Evolutionary conservation across 2,797 vertebrate genomes (phyloP).

Genomic region (Phoeniculus purpureus): DNA sequence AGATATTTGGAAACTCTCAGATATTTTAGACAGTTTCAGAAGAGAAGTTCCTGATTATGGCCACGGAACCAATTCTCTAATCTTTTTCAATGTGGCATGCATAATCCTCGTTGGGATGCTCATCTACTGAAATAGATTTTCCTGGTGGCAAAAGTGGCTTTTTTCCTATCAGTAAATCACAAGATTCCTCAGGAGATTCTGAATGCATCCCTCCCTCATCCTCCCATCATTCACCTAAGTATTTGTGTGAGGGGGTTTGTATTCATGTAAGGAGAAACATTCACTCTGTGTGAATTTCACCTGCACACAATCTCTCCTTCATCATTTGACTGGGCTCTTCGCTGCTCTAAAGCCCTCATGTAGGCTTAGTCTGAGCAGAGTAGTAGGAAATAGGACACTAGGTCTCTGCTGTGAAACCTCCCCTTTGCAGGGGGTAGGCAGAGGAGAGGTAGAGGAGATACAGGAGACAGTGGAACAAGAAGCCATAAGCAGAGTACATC

Average conservation of each 20-base stretch:
- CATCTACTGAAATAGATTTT: not conserved
- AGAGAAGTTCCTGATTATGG: not conserved
- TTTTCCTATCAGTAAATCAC: not conserved
- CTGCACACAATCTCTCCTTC: not conserved
- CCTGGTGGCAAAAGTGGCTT: not conserved
- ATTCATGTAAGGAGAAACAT: not conserved
- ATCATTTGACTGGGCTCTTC: not conserved
- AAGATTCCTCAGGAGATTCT: not conserved
- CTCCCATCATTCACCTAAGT: not conserved
- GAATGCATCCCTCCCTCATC: not conserved
- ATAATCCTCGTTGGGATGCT: not conserved
- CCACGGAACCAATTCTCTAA: not conserved
- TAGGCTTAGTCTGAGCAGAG: not conserved
- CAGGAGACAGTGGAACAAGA: not conserved
- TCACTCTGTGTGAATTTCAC: not conserved
- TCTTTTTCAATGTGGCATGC: not conserved
- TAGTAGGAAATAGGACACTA: not conserved
- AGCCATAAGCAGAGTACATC: not conserved
- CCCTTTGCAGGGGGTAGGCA: not conserved
- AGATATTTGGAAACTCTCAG: not conserved
- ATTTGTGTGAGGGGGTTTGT: not conserved
- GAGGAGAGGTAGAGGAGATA: not conserved
- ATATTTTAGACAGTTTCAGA: not conserved
- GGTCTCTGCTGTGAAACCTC: not conserved
- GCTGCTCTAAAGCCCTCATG: not conserved